These are phyloP conservation scores for Chrysomela aeneicollis DNA, from an alignment of 2,888 invertebrate species.

Conservation along the genomic window DNA sequence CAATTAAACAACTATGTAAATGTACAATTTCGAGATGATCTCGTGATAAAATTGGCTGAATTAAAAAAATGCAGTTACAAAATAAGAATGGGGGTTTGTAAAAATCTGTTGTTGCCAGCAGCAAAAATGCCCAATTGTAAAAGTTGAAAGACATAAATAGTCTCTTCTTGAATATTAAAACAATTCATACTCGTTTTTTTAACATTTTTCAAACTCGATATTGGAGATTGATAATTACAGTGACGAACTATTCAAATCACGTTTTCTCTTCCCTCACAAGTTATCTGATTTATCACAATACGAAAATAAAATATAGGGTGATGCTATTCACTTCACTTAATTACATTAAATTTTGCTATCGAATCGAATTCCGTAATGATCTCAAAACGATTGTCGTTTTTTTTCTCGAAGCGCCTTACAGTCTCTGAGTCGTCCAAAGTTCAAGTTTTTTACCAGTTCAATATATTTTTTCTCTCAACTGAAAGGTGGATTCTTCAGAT, in stretches of 20 bases:
- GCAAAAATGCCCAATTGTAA: not conserved
- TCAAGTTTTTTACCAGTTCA: no score
- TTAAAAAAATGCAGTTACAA: conserved; percentile 7
- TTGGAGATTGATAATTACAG: no score
- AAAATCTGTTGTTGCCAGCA: not conserved
- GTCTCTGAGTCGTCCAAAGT: no score
- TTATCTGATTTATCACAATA: not conserved
- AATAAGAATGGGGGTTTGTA: not conserved
- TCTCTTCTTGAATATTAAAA: not conserved
- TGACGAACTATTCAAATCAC: not conserved
- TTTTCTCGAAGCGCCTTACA: not conserved
- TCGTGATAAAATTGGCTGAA: conserved; percentile 12
- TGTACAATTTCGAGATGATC: conserved; percentile 32
- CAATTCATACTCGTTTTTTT: no score
- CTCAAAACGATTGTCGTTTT: conserved; percentile 3
- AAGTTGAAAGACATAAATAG: not conserved
- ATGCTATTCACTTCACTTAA: not conserved
- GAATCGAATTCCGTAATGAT: not conserved
- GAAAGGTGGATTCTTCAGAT: no score
- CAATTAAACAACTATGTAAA: conserved; percentile 39
- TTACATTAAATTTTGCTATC: not conserved
- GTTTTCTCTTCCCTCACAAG: not conserved
- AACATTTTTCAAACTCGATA: no score
- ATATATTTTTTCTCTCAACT: no score
- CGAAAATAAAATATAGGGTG: not conserved